A percentile compares a stretch with the other conserved stretches of the same genome.
These are phyloP conservation scores for Netta rufina DNA, from an alignment of 2,797 vertebrate genomes.

Conservation along the genomic window DNA sequence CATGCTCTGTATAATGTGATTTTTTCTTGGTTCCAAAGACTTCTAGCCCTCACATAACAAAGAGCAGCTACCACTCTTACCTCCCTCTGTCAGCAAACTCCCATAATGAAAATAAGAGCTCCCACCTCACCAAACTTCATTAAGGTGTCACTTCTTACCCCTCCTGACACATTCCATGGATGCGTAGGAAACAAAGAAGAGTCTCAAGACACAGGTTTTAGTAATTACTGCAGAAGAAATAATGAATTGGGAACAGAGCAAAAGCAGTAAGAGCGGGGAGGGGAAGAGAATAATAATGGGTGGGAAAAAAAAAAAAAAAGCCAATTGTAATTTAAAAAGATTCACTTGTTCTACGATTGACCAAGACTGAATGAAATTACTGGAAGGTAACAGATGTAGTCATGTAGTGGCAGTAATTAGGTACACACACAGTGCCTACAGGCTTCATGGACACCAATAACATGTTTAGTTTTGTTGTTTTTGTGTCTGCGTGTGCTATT, in stretches of 20 bases:
- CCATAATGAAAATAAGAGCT: background rate
- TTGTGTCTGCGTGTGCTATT: background rate
- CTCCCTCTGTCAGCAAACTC: background rate
- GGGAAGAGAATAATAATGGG: background rate
- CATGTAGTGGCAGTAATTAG: background rate
- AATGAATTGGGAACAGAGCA: background rate
- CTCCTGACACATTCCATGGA: background rate
- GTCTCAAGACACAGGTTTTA: background rate
- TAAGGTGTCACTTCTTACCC: background rate
- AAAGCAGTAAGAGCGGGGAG: background rate
- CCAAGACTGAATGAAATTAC: background rate
- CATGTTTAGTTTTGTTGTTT: background rate
- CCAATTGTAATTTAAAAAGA: background rate
- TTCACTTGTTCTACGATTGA: background rate
- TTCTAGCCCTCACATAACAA: background rate
- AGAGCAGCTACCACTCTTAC: background rate
- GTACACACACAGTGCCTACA: rapidly evolving
- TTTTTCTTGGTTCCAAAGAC: background rate
- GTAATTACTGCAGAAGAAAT: background rate
- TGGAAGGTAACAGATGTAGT: rapidly evolving
- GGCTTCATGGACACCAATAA: background rate
- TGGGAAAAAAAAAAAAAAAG: rapidly evolving
- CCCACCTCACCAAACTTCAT: background rate
- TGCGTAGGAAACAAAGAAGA: background rate
- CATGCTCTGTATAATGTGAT: background rate